Base-by-base conservation (phyloP, 2,888 invertebrate genomes). In the Cynaeus angustus region DNA sequence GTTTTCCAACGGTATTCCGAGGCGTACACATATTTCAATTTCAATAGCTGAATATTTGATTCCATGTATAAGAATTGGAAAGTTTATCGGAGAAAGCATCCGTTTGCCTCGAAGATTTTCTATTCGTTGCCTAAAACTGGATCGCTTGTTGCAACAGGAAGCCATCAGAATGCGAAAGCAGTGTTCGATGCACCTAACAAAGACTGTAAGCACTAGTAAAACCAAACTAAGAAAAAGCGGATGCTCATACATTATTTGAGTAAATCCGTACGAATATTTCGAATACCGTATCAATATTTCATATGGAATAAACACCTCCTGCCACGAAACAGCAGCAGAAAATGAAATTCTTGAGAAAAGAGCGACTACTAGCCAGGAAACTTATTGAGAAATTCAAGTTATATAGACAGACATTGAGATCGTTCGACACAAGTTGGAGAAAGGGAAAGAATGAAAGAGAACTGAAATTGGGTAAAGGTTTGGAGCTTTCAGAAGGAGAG, bases 1-100 rank as follows among this genome's bases (percentile, higher is more conserved):
- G 53, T 53, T 65, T 65, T 46, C 65, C 45, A 45, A 45, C 61
- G 53, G 71, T 70, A 74, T 74, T 74, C 71, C 70, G 66, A 62
- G 69, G 56, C 68, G 58, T 71, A 74, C 74, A 79, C 80, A 80
- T 80, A 81, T 81, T 81, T 81, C 80, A 81, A 81, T 81, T 80
- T 80, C 79, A 77, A 76, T 75, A 74, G 76, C 75, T 77, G 78
- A 78, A 80, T 80, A 80, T 78, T 79, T 79, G 78, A 79, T 78
- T 78, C 75, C 76, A 77, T 79, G 77, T 78, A 78, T 78, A 78
- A 79, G 77, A 77, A 80, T 78, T 77, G 75, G 71, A 68, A 73
- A 77, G 78, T 79, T 80, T 80, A 80, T 80, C 80, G 78, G 71
- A 71, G 74, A 80, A 78, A 77, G 78, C 78, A 79, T 78, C 79